phyloP scores from a whole-genome alignment of 2,888 invertebrate species.

The Lacanobia wlatinum region DNA sequence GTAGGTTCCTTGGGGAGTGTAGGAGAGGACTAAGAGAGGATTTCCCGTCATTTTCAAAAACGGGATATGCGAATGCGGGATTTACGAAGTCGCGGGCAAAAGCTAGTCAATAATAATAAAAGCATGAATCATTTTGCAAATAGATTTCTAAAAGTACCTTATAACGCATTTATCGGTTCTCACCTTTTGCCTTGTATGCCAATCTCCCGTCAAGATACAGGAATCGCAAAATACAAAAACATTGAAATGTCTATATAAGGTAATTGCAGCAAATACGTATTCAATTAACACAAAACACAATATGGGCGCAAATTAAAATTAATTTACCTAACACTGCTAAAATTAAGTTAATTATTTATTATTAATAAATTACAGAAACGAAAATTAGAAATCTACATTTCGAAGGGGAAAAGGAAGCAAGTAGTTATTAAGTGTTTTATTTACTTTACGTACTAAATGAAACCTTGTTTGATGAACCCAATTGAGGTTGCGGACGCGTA shows the following conservation, averaged over 20 bases:
- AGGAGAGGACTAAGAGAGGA: no score
- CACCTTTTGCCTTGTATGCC: not conserved
- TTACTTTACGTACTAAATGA: slow-evolving; percentile 73
- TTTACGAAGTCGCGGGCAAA: no score
- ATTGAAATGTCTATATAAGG: not conserved
- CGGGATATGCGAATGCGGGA: no score
- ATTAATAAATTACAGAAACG: no score
- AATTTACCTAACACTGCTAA: slow-evolving; percentile 5
- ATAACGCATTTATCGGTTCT: not conserved
- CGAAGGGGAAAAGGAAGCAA: slow-evolving; percentile 67
- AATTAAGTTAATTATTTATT: no score
- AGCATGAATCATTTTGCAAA: not conserved
- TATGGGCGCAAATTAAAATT: slow-evolving; percentile 11
- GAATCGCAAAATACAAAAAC: not conserved
- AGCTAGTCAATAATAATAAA: no score
- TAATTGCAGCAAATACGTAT: slow-evolving; percentile 8
- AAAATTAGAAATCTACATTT: slow-evolving; percentile 34
- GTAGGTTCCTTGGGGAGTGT: no score
- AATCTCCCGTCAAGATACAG: not conserved
- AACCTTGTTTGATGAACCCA: slow-evolving; percentile 77
- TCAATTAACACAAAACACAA: slow-evolving; percentile 12
- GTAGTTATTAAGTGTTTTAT: slow-evolving; percentile 63
- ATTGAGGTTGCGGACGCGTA: slow-evolving; percentile 76
- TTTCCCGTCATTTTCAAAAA: no score
- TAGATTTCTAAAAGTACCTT: not conserved